phyloP scores from a whole-genome alignment of 2,888 invertebrate genomes.

The Chrysolina haemoptera region DNA sequence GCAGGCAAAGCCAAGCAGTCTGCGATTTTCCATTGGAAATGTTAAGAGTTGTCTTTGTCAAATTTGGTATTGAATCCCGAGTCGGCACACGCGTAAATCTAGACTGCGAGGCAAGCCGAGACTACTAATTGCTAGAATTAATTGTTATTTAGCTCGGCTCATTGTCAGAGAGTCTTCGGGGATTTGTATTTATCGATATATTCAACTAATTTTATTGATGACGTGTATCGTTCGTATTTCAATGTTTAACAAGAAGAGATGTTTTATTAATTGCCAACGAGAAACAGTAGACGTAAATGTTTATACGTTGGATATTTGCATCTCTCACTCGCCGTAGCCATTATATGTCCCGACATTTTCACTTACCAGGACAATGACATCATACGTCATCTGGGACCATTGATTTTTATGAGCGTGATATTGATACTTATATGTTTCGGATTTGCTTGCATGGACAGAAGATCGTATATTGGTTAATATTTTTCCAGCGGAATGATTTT shows the following conservation, averaged over 20 bases:
- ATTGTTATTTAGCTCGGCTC: slow-evolving; percentile 65
- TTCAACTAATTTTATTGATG: slow-evolving; percentile 55
- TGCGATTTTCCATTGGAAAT: slow-evolving; percentile 68
- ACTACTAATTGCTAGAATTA: slow-evolving; percentile 70
- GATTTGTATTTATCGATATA: slow-evolving; percentile 55
- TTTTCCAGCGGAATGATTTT: too few species aligned
- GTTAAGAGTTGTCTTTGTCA: slow-evolving; percentile 68
- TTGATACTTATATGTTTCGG: too few species aligned
- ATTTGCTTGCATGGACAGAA: too few species aligned
- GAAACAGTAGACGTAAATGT: slow-evolving; percentile 30
- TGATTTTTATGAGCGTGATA: too few species aligned
- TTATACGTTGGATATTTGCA: slow-evolving; percentile 27
- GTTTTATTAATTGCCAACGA: slow-evolving; percentile 48
- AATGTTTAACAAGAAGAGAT: slow-evolving; percentile 47
- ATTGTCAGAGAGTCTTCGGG: slow-evolving; percentile 52
- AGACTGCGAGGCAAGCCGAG: slow-evolving; percentile 62
- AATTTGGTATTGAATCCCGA: slow-evolving; percentile 69
- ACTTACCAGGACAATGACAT: slow-evolving; percentile 17
- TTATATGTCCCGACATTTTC: slow-evolving; percentile 21
- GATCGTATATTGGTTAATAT: too few species aligned
- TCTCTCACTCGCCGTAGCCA: slow-evolving; percentile 23
- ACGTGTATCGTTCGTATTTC: slow-evolving; percentile 38
- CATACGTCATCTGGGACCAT: background rate
- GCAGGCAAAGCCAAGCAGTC: slow-evolving; percentile 69
- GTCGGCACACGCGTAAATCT: slow-evolving; percentile 68